Evolutionary conservation across 1,140 invertebrate species (phyloP), one percentile per base, ranked within the genome.

Genomic region (Papilio polytes): DNA sequence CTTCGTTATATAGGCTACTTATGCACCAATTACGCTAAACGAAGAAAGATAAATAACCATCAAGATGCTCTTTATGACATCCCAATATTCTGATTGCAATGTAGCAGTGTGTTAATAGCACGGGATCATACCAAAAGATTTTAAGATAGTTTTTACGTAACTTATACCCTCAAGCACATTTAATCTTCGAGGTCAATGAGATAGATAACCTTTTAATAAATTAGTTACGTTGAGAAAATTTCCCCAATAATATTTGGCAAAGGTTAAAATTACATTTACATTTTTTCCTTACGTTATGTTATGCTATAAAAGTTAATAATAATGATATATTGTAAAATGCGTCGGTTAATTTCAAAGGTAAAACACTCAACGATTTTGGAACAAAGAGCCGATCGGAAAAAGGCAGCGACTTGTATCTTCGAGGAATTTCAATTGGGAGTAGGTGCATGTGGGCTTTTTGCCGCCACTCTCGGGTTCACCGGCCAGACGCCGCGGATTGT

Each of bases 401-500:
- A 41, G 31, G 10, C 22, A 76, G 48, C 48, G 31, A 59, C 26
- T 66, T 56, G n/a, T 78, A 63, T 63, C 22, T 80, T 82, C 73
- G 73, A 82, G 59, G 81, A 82, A 82, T 82, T 80, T 80, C 72
- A 74, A 82, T 77, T 82, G 66, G 73, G 73, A 84, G 81, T 82
- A 77, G 74, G 78, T 81, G 72, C 80, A 81, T 84, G 83, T 82
- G 80, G 78, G 63, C 56, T 83, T 86, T 85, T 85, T 84, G 82
- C 85, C 84, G 82, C 79, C 83, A 80, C 84, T 84, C 80, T 48
- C 53, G 84, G 85, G 88, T 90, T 90, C 89, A 89, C 84, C 83
- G 89, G 84, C 89, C 89, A 89, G 88, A 89, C 89, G 84, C 79
- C 70, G 83, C 81, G 86, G 85, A 88, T 86, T 83, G 82, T 85